Evolutionary conservation across 2,888 invertebrate genomes (phyloP).

Genomic region (Zaprionus lineosus): DNA sequence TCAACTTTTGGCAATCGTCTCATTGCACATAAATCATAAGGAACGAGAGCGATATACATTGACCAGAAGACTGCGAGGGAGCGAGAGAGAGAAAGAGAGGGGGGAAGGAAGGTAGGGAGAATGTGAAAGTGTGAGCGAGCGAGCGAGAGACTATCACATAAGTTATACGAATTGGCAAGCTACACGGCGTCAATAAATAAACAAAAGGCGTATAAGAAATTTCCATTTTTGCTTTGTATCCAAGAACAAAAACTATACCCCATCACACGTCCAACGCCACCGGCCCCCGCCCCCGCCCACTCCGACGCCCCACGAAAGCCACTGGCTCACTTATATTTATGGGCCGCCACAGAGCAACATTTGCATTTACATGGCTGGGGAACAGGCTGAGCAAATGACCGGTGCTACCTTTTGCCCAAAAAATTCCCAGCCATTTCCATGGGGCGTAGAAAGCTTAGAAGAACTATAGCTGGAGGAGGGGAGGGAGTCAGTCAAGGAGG

Average conservation of each 20-base stretch:
- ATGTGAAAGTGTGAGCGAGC: no score
- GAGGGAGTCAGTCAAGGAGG: background rate
- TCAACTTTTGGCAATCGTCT: slow-evolving; percentile 51
- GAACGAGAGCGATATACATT: no score
- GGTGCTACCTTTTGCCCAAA: slow-evolving; percentile 35
- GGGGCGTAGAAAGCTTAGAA: no score
- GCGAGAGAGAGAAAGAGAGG: slow-evolving; percentile 1
- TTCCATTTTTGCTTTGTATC: slow-evolving; percentile 44
- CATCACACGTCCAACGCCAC: no score
- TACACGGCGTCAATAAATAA: slow-evolving; percentile 70
- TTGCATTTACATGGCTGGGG: slow-evolving; percentile 60
- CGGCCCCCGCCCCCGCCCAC: background rate
- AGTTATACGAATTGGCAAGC: slow-evolving; percentile 74
- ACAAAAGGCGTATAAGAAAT: slow-evolving; percentile 68
- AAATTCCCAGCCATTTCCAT: background rate
- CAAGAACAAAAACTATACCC: slow-evolving; percentile 64
- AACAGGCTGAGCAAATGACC: slow-evolving; percentile 70
- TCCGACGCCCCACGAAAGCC: background rate
- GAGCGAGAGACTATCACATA: slow-evolving; percentile 49
- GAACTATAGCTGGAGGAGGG: no score
- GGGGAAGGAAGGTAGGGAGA: slow-evolving; percentile 1
- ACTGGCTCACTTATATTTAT: slow-evolving; percentile 47
- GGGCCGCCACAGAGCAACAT: slow-evolving; percentile 49
- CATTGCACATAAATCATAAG: slow-evolving; percentile 56
- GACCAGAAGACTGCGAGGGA: no score